A percentile compares a stretch with the other conserved stretches of the same genome.
Conservation (phyloP, 2,888 invertebrate genomes). For the Tuberolachnus salignus region DNA sequence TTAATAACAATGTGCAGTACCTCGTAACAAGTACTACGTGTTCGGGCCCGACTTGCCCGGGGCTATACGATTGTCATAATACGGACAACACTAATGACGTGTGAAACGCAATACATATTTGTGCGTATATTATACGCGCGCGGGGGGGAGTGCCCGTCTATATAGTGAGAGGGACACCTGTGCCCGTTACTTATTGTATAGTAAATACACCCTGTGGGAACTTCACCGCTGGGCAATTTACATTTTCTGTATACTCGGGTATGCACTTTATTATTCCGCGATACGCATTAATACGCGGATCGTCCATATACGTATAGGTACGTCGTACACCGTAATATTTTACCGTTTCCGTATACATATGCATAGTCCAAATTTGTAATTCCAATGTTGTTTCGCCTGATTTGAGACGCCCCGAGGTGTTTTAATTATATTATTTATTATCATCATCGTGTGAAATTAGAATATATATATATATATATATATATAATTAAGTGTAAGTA, state of each 20-base stretch:
- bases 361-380: conserved; percentile 1
- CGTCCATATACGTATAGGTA: too few species aligned
- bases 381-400: conserved; percentile 9
- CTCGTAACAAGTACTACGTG: not conserved
- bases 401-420: not conserved
- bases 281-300: not conserved
- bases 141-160: too few species aligned
- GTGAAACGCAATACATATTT: conserved; percentile 43
- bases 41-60: not conserved
- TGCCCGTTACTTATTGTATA: not conserved
- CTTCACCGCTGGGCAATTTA: conserved; percentile 25
- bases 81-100: conserved; percentile 44
- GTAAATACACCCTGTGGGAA: conserved; percentile 36
- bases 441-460: too few species aligned
- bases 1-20: conserved; percentile 24
- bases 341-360: not conserved
- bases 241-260: conserved; percentile 32
- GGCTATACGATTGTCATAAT: conserved; percentile 23
- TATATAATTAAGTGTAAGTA: too few species aligned
- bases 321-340: not conserved
- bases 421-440: not conserved
- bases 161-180: conserved; percentile 32
- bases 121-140: not conserved
- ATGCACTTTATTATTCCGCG: conserved; percentile 23
- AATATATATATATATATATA: too few species aligned